phyloP scores from a whole-genome alignment of 2,888 invertebrate species.

The Cordilura impudica region DNA sequence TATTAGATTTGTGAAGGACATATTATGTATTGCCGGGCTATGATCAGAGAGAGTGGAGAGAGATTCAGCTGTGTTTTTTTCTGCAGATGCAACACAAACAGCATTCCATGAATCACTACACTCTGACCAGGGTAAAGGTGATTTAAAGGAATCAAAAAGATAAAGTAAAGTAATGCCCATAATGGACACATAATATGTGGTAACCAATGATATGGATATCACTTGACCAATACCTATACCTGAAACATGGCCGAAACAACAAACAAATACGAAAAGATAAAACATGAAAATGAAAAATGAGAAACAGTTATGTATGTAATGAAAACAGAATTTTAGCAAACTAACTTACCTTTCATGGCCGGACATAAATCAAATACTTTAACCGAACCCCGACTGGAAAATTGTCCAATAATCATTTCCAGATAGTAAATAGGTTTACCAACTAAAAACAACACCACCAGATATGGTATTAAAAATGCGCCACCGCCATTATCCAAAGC shows the following conservation, averaged over 20 bases:
- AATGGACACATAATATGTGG: conserved; percentile 83
- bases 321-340: neutral
- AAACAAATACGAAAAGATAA: neutral
- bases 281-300: neutral
- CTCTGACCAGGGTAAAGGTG: conserved; percentile 82
- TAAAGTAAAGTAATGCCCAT: conserved; percentile 84
- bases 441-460: conserved; percentile 82
- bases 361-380: conserved; percentile 84
- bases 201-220: conserved; percentile 80
- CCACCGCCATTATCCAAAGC: conserved; percentile 85
- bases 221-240: conserved; percentile 81
- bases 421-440: conserved; percentile 86
- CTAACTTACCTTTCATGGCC: conserved; percentile 82
- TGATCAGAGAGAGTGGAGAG: neutral
- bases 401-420: conserved; percentile 87
- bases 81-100: conserved; percentile 76
- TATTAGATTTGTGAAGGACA: conserved; percentile 38
- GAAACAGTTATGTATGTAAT: neutral
- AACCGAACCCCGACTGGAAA: conserved; percentile 84
- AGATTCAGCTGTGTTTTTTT: conserved; percentile 64
- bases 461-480: conserved; percentile 83
- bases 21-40: conserved; percentile 27
- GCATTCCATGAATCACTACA: conserved; percentile 80
- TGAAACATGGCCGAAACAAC: conserved; percentile 65
- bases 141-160: conserved; percentile 81